These are phyloP conservation scores for Gallinago stenura DNA, from an alignment of 2,797 vertebrate genomes.

Conservation along the genomic window DNA sequence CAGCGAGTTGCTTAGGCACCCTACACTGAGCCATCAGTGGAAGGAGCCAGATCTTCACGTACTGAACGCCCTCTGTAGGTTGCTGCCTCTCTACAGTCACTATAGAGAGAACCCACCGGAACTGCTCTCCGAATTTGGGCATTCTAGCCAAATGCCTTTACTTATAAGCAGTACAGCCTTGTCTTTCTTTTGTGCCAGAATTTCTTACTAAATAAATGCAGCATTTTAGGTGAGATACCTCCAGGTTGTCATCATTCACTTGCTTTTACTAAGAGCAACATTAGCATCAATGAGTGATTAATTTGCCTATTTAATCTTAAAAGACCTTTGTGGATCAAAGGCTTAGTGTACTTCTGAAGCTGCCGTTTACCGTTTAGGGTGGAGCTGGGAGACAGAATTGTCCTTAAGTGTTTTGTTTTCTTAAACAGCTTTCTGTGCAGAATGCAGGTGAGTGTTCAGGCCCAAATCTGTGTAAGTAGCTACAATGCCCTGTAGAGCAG, in stretches of 20 bases:
- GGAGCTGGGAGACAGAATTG: background rate
- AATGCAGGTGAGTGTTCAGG: background rate
- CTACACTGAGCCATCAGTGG: fast-evolving
- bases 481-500: background rate
- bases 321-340: background rate
- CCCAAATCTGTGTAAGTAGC: background rate
- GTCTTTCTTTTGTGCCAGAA: background rate
- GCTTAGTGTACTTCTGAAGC: background rate
- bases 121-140: fast-evolving
- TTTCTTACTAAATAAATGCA: background rate
- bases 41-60: background rate
- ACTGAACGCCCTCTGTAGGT: background rate
- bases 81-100: background rate
- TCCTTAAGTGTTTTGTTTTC: background rate
- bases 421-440: background rate
- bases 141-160: background rate
- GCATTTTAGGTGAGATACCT: background rate
- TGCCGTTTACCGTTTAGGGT: background rate
- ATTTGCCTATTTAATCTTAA: background rate
- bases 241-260: background rate
- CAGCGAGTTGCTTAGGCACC: background rate
- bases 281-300: background rate
- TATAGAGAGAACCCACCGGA: background rate
- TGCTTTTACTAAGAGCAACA: background rate
- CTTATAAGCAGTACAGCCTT: background rate